Conservation (phyloP, 2,113 vertebrate species). For the Cacatua alba region DNA sequence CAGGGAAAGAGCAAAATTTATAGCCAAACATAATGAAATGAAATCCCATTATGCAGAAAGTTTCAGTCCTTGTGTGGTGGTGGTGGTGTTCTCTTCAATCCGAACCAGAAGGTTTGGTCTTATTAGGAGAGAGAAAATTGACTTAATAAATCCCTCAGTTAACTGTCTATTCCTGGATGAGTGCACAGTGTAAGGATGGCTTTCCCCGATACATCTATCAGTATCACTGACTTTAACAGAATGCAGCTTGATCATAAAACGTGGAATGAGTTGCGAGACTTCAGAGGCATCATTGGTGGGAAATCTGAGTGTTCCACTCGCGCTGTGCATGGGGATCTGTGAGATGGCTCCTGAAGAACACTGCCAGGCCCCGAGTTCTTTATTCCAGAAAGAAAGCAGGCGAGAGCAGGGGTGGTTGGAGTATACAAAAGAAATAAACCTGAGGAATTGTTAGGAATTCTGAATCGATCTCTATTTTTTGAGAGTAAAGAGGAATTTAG, state of each 20-base stretch:
- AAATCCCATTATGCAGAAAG: neutral
- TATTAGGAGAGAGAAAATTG: neutral
- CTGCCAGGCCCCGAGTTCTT: neutral
- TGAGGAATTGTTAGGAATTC: neutral
- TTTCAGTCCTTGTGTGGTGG: neutral
- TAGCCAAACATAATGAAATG: neutral
- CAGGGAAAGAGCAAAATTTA: neutral
- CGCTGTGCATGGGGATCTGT: fast-evolving
- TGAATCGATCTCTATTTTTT: neutral
- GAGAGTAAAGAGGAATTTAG: neutral
- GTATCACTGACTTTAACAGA: neutral
- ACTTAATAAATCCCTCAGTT: neutral
- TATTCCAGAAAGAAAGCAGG: neutral
- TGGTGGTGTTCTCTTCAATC: neutral
- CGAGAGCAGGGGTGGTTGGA: neutral
- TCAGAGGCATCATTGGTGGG: neutral
- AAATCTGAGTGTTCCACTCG: neutral
- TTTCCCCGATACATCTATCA: neutral
- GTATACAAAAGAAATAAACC: neutral
- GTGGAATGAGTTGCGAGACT: neutral
- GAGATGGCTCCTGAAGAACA: neutral
- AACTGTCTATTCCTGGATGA: neutral
- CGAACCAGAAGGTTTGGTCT: neutral
- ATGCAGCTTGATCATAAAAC: neutral
- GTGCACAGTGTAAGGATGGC: neutral